Evolutionary conservation across 92 coral and sea anemone species (phyloP).

Genomic region (Palythoa grandiflora): DNA sequence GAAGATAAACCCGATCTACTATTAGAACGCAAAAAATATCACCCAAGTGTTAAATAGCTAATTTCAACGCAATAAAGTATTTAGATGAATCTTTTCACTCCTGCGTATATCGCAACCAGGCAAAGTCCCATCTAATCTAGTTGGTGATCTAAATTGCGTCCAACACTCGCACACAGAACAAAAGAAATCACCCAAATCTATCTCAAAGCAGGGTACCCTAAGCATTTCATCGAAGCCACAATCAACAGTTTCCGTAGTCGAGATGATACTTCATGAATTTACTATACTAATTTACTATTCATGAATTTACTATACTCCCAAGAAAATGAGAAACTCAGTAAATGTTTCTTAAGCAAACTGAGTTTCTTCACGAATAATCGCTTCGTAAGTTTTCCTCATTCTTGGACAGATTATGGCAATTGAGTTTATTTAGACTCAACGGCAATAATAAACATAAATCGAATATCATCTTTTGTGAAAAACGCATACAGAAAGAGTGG

Average conservation of each 20-base stretch:
- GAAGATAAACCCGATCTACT: not conserved
- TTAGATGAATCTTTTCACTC: not conserved
- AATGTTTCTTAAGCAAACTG: not conserved
- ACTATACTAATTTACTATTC: not conserved
- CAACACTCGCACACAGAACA: too few relatives aligned
- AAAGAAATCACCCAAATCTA: not conserved
- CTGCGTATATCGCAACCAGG: conserved; percentile 23
- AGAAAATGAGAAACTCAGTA: not conserved
- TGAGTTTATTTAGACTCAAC: too few relatives aligned
- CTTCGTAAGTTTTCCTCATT: too few relatives aligned
- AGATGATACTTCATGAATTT: not conserved
- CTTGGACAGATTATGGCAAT: too few relatives aligned
- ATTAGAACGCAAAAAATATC: not conserved
- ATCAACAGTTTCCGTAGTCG: conserved; percentile 19
- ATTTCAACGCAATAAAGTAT: not conserved
- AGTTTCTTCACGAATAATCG: not conserved
- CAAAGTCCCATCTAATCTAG: conserved; percentile 36
- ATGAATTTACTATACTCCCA: not conserved
- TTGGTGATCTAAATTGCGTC: conserved; percentile 39
- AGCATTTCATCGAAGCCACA: not conserved
- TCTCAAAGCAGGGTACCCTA: conserved; percentile 21
- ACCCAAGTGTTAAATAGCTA: not conserved
- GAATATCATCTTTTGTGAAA: too few relatives aligned
- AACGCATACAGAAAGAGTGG: too few relatives aligned
- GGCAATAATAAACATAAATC: too few relatives aligned